Base-by-base conservation (phyloP, 2,888 invertebrate species). In the Xestobium rufovillosum region DNA sequence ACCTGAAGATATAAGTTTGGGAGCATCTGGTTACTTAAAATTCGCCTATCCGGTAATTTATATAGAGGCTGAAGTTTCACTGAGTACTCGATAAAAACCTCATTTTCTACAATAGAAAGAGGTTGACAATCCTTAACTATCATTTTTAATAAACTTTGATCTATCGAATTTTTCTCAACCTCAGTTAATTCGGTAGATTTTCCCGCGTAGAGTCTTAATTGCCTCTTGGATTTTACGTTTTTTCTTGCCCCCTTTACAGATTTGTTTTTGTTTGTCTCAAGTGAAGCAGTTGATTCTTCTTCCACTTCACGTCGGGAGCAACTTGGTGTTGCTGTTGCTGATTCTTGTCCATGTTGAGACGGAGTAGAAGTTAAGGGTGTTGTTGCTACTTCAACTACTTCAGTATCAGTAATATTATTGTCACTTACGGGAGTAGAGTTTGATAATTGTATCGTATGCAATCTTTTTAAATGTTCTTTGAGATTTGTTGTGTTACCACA, bases 21-120 rank as follows among this genome's bases (percentile, higher is more conserved):
- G 27, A 53, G 26, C 6, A 50, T 34, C 3, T 35, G 35, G 10
- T 39, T 41, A 2, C 42, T 42, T 14, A 52, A 40, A 23, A 23
- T 4, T n/a, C n/a, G n/a, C n/a, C n/a, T 34, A 26, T 34, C 45
- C 4, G 50, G 51, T 1, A 35, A 34, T 31, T 36, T 42, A 32
- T 53, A 52, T 17, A 48, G 26, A 3, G 48, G 45, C 35, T 49
- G 31, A 31, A 50, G 36, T 30, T 41, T 37, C 26, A 40, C 37
- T 4, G 44, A 33, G 14, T 46, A 53, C 23, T 48, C 45, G 25
- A 40, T 19, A 39, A 55, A 54, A 12, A 55, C 50, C 27, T 34
- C 16, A 39, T 53, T 46, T 42, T 55, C 52, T 3, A 55, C 52
- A 26, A 56, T 31, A 2, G 46, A 49, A 14, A 52, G 31, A 4